These are phyloP conservation scores for Tineola bisselliella DNA, from an alignment of 2,888 invertebrate species.

Conservation along the genomic window DNA sequence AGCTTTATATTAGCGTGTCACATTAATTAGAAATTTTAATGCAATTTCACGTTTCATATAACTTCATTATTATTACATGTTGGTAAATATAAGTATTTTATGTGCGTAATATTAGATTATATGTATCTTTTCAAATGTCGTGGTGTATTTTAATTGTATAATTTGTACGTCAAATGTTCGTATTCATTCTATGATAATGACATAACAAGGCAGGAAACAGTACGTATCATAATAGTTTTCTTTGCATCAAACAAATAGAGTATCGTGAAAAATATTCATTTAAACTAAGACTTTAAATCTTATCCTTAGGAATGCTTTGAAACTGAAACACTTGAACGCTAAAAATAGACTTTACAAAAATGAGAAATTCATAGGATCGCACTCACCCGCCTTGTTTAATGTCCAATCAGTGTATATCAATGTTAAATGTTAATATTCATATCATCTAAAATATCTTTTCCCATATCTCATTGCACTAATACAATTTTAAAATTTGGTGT, in stretches of 20 bases:
- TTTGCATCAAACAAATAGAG: too few species aligned
- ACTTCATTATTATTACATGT: too few species aligned
- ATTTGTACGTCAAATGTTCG: not conserved
- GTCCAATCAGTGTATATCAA: not conserved
- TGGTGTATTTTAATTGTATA: not conserved
- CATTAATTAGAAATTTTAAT: too few species aligned
- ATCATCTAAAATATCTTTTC: not conserved
- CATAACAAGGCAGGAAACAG: too few species aligned
- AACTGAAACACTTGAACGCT: too few species aligned
- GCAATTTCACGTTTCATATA: not conserved
- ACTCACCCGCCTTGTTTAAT: not conserved
- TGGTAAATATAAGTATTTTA: not conserved
- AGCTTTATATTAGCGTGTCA: not conserved
- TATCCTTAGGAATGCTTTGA: too few species aligned
- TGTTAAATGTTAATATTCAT: not conserved
- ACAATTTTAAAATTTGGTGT: not conserved
- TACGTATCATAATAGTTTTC: too few species aligned
- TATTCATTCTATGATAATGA: not conserved
- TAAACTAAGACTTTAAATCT: too few species aligned
- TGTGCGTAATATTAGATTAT: not conserved
- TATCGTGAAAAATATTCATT: too few species aligned
- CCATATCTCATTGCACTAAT: conserved; percentile 1
- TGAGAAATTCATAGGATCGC: too few species aligned
- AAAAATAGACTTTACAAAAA: too few species aligned
- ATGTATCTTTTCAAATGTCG: not conserved